phyloP scores from a whole-genome alignment of 1,140 invertebrate genomes.

The Reticulitermes speratus region DNA sequence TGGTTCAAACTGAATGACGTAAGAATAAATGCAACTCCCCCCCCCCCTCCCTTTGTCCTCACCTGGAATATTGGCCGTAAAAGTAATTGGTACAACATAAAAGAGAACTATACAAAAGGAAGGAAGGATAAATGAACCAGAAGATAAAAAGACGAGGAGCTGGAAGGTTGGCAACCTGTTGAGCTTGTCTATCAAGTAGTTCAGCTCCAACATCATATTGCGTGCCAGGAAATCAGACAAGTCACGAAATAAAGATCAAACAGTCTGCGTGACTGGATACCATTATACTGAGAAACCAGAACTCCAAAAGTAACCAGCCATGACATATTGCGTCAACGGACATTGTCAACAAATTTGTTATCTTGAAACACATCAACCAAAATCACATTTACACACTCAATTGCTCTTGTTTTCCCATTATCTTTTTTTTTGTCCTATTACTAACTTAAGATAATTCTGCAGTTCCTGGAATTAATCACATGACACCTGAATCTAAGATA shows the following conservation, averaged over 20 bases:
- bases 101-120: not conserved
- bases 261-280: not conserved
- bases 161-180: not conserved
- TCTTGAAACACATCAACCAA: not conserved
- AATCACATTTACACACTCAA: too few relatives aligned
- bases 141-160: not conserved
- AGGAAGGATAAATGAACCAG: not conserved
- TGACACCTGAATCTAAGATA: not conserved
- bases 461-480: not conserved
- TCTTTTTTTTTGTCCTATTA: not conserved
- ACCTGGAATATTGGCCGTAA: not conserved
- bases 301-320: not conserved
- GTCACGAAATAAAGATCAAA: not conserved
- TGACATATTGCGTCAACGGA: not conserved
- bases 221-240: not conserved
- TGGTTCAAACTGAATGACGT: not conserved
- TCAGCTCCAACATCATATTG: not conserved
- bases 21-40: not conserved
- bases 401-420: not conserved
- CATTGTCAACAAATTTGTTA: constrained; percentile 19
- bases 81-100: not conserved
- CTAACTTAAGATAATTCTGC: not conserved
- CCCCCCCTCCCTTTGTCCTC: not conserved
- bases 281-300: not conserved
- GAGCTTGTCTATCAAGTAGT: not conserved